Percentiles rank a stretch among this genome's conserved stretches.
Conservation (phyloP, 2,113 vertebrate genomes). For the Mungos mungo region DNA sequence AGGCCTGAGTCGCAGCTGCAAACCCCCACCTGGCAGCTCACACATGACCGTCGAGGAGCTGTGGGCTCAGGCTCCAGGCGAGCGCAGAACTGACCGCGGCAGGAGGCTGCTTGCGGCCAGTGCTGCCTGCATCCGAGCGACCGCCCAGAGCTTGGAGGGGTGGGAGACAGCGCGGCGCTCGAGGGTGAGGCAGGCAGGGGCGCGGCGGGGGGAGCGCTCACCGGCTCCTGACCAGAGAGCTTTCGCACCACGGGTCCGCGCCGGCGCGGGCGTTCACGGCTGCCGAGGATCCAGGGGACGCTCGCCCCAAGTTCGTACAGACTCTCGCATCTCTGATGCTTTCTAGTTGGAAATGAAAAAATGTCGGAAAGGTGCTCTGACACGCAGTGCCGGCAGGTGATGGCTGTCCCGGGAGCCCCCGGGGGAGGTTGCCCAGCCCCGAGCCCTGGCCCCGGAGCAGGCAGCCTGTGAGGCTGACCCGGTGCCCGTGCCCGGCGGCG, state of each 20-base stretch:
- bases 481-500: too few species aligned
- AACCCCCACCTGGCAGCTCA: not conserved
- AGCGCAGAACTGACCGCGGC: not conserved
- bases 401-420: not conserved
- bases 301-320: not conserved
- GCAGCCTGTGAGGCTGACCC: too few species aligned
- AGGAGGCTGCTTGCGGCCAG: not conserved
- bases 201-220: not conserved
- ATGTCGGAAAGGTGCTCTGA: not conserved
- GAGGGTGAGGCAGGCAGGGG: not conserved
- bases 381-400: not conserved
- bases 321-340: not conserved
- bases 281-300: not conserved
- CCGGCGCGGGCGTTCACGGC: not conserved
- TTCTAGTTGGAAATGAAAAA: not conserved
- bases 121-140: not conserved
- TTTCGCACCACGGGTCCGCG: not conserved
- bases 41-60: not conserved
- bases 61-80: not conserved
- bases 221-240: not conserved
- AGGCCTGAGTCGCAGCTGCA: not conserved
- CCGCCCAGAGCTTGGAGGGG: not conserved
- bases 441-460: too few species aligned
- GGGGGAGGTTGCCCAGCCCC: not conserved
- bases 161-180: not conserved